Evolutionary conservation across 2,888 invertebrate genomes (phyloP).

Genomic region (Brachypterus glaber): DNA sequence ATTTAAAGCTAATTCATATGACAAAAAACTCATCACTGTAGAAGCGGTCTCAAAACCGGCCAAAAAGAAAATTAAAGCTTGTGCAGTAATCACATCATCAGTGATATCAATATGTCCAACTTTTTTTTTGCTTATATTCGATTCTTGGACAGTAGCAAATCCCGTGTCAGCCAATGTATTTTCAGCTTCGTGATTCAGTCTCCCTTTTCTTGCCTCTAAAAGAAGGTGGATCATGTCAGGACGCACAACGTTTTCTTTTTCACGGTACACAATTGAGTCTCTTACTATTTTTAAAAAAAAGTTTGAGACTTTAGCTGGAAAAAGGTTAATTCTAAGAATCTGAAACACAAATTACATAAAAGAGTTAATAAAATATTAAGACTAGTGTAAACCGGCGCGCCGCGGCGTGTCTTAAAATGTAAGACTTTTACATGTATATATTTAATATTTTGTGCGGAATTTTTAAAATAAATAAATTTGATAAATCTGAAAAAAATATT

Average conservation of each 20-base stretch:
- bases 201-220: conserved; percentile 45
- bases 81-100: conserved; percentile 12
- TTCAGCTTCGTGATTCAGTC: conserved; percentile 18
- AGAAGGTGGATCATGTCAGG: conserved; percentile 46
- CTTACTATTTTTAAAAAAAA: conserved; percentile 22
- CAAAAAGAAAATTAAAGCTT: conserved; percentile 13
- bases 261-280: conserved; percentile 22
- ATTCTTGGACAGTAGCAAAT: conserved; percentile 30
- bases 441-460: too few species aligned
- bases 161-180: conserved; percentile 19
- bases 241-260: conserved; percentile 24
- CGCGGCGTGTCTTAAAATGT: neutral
- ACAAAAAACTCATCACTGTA: conserved; percentile 7
- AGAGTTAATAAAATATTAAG: neutral
- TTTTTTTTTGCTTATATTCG: conserved; percentile 16
- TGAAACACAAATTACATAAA: conserved; percentile 7
- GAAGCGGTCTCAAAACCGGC: conserved; percentile 14
- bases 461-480: too few species aligned
- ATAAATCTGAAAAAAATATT: too few species aligned
- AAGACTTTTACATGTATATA: neutral
- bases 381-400: neutral
- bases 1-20: conserved; percentile 13
- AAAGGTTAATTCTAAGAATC: conserved; percentile 32
- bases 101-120: conserved; percentile 1
- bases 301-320: conserved; percentile 24